A percentile compares a stretch with the other conserved stretches of the same genome.
These are phyloP conservation scores for Serilophus lunatus DNA, from an alignment of 2,113 vertebrate genomes.

Conservation along the genomic window DNA sequence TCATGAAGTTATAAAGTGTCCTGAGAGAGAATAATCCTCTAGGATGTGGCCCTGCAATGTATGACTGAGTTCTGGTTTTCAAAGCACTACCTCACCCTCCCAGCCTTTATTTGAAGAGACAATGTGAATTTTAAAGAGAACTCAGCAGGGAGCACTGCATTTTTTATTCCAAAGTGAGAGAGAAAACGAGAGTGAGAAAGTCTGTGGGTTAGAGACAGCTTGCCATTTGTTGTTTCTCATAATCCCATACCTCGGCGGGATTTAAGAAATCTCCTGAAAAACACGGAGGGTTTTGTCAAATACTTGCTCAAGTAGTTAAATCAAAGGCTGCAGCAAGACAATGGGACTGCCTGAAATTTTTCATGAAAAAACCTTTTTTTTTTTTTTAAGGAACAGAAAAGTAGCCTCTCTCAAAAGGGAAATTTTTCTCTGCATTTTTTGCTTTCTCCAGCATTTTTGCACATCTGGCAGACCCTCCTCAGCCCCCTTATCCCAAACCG, in stretches of 20 bases:
- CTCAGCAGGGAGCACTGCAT: slow-evolving; percentile 61
- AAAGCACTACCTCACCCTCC: slow-evolving; percentile 57
- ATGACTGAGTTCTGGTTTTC: slow-evolving; percentile 54
- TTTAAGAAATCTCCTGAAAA: slow-evolving; percentile 64
- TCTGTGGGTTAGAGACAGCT: slow-evolving; percentile 46
- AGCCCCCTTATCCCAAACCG: not conserved
- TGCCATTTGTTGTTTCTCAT: slow-evolving; percentile 55
- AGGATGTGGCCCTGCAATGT: slow-evolving; percentile 47
- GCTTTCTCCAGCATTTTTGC: not conserved
- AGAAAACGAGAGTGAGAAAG: slow-evolving; percentile 60
- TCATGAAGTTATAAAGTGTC: slow-evolving; percentile 65
- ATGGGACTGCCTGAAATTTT: slow-evolving; percentile 41
- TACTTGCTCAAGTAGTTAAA: slow-evolving; percentile 18
- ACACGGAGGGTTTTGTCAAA: slow-evolving; percentile 46
- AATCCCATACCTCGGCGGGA: slow-evolving; percentile 55
- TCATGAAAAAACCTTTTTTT: not conserved
- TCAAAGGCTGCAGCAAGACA: slow-evolving; percentile 44
- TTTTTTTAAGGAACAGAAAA: not conserved
- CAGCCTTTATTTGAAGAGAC: slow-evolving; percentile 66
- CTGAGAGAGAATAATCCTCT: slow-evolving; percentile 47
- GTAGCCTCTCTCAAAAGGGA: not conserved
- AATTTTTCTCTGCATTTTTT: not conserved
- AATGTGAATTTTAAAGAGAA: slow-evolving; percentile 71
- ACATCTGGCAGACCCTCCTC: slow-evolving; percentile 5
- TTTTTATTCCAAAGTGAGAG: slow-evolving; percentile 68